Base-by-base conservation (phyloP, 2,888 invertebrate genomes). In the Drosophila planitibia region DNA sequence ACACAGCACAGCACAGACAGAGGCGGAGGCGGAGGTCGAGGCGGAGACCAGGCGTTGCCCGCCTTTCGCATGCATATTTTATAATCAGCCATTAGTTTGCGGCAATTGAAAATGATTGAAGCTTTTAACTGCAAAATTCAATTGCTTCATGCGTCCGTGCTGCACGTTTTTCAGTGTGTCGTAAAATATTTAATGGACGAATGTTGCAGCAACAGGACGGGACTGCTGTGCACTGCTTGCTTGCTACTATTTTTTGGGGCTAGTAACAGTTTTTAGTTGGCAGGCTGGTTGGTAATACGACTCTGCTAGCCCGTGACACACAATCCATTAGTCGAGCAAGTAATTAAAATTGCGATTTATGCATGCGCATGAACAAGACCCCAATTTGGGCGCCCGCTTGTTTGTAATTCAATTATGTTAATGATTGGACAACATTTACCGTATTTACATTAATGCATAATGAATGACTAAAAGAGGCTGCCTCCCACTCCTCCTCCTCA, bases 401-500 rank as follows among this genome's bases (percentile, higher is more conserved):
- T 92, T 92, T 92, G 92, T 92, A 92, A 92, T 92, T 92, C 92
- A 92, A 92, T 92, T 92, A 92, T 92, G 92, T 92, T 92, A 92
- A 92, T 92, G 92, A 92, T 92, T 92, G 92, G 90, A 92, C 92
- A 92, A 92, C 92, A 92, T 92, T 92, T 92, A 91, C 91, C 91
- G 92, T 92, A 92, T 92, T 92, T 92, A 91, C 92, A 92, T 91
- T 92, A 92, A 92, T 92, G 92, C 92, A 92, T 92, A 92, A 92
- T 92, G 91, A 92, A 92, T 92, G 90, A 92, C 87, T 82, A 78
- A 66, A 72, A 74, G 53, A 28, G 63, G 53, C 53, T 62, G 37
- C n/a, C 28, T 19, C 4, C 14, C 4, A 2, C 25, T 33, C 14
- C 19, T 12, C 28, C 53, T 14, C 12, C 10, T 4, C 14, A 10